Conservation (phyloP, 2,888 invertebrate genomes). For the Gandaritis pyraliata region DNA sequence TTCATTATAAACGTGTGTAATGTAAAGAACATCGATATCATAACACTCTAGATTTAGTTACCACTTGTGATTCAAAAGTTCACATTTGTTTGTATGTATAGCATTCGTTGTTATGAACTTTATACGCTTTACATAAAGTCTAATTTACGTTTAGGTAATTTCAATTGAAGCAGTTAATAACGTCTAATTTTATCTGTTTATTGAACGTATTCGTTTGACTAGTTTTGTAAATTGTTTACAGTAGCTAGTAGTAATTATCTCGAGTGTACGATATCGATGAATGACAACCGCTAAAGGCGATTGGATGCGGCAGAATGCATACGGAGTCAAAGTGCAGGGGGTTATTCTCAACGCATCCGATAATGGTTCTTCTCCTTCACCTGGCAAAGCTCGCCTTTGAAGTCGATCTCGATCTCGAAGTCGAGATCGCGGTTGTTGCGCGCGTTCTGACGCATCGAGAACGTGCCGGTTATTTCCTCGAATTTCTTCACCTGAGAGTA, state of each 20-base stretch:
- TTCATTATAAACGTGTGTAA: too few species aligned
- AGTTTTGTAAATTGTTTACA: too few species aligned
- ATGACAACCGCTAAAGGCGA: constrained; percentile 4
- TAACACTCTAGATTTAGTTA: too few species aligned
- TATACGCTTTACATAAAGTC: too few species aligned
- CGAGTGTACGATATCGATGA: background rate
- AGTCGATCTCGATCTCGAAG: constrained; percentile 96
- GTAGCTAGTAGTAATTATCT: background rate
- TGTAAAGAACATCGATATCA: too few species aligned
- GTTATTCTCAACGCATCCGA: constrained; percentile 91
- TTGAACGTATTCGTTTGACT: too few species aligned
- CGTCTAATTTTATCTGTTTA: too few species aligned
- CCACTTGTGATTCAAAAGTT: too few species aligned
- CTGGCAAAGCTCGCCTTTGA: constrained; percentile 94
- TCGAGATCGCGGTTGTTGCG: constrained; percentile 98
- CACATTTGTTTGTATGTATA: too few species aligned
- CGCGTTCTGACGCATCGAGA: constrained; percentile 97
- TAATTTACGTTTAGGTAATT: too few species aligned
- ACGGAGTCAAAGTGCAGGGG: background rate
- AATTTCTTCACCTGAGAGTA: constrained; percentile 89
- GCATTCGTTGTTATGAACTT: too few species aligned
- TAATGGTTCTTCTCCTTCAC: constrained; percentile 94
- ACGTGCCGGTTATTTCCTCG: constrained; percentile 96
- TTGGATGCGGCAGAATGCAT: background rate
- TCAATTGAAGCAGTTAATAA: too few species aligned